Conservation (phyloP, 2,888 invertebrate species). For the Myathropa florea region DNA sequence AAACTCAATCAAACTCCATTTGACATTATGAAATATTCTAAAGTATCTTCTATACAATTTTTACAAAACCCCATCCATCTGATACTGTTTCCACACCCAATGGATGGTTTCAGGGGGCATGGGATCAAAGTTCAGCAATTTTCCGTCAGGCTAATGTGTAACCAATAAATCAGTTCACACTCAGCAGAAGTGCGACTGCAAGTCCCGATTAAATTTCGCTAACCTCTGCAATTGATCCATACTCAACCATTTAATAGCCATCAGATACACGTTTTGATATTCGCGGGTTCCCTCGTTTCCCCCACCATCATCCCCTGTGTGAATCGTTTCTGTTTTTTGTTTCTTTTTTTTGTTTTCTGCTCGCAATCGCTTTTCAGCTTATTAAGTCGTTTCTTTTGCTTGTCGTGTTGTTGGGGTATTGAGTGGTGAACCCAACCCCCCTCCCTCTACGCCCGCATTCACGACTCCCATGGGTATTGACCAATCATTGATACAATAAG, state of each 20-base stretch:
- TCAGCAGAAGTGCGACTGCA: slow-evolving; percentile 8
- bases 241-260: slow-evolving; percentile 34
- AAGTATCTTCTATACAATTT: background rate
- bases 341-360: background rate
- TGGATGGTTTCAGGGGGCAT: background rate
- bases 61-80: background rate
- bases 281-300: background rate
- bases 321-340: background rate
- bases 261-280: slow-evolving; percentile 23
- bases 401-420: background rate
- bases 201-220: slow-evolving; percentile 56
- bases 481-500: slow-evolving; percentile 48
- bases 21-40: background rate
- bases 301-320: background rate
- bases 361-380: slow-evolving; percentile 45
- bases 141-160: slow-evolving; percentile 1
- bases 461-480: slow-evolving; percentile 26
- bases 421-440: background rate
- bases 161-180: slow-evolving; percentile 45
- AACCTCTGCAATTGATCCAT: slow-evolving; percentile 36
- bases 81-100: slow-evolving; percentile 18
- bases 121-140: slow-evolving; percentile 20
- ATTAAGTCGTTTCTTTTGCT: slow-evolving; percentile 47
- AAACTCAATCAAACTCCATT: background rate
- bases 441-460: background rate